Conservation (phyloP, 2,888 invertebrate genomes). For the Gnatocerus cornutus region DNA sequence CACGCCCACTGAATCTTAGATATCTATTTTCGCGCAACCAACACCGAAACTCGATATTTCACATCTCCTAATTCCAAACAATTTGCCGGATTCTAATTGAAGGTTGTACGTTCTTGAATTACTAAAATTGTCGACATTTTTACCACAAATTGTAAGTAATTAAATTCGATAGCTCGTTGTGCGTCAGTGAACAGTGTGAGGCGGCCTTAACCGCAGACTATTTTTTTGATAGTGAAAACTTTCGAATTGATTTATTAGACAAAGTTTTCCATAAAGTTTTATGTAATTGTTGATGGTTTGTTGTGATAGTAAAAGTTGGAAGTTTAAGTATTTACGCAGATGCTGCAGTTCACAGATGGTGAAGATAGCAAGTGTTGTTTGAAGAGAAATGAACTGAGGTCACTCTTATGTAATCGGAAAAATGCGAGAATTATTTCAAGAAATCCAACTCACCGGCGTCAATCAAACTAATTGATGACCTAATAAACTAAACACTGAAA, state of each 20-base stretch:
- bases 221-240: constrained; percentile 20
- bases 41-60: constrained; percentile 23
- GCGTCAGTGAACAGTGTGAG: constrained; percentile 23
- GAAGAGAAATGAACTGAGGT: constrained; percentile 9
- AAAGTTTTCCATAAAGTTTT: constrained; percentile 21
- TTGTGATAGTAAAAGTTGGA: constrained; percentile 24
- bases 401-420: not conserved
- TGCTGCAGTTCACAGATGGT: constrained; percentile 11
- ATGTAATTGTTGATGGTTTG: constrained; percentile 34
- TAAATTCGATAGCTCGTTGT: constrained; percentile 28
- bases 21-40: not conserved
- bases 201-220: constrained; percentile 22
- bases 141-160: constrained; percentile 29
- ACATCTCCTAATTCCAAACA: constrained; percentile 14
- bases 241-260: constrained; percentile 33
- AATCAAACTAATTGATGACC: not conserved
- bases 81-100: constrained; percentile 26
- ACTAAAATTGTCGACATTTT: constrained; percentile 30
- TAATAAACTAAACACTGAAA: not conserved
- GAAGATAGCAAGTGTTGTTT: constrained; percentile 16
- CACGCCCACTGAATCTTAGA: constrained; percentile 3
- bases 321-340: constrained; percentile 20
- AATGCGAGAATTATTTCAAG: constrained; percentile 3
- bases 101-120: constrained; percentile 27
- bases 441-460: not conserved